Evolutionary conservation across 2,797 vertebrate species (phyloP).

Genomic region (Amblyraja radiata): DNA sequence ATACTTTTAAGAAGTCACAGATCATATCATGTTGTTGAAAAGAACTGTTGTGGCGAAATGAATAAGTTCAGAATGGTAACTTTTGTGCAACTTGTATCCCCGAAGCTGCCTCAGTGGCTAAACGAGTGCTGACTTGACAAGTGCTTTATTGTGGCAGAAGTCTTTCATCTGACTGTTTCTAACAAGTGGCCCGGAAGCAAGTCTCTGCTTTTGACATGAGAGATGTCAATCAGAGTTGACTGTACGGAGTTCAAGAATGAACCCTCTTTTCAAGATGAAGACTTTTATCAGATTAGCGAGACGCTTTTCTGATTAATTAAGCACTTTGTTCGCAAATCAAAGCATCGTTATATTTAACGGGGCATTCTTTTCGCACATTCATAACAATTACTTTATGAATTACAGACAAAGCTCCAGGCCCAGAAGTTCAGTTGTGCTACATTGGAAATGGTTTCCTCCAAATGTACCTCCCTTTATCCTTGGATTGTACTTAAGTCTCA

Average conservation of each 20-base stretch:
- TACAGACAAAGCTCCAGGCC: background rate
- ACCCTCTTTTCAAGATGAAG: background rate
- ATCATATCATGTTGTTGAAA: conserved; percentile 14
- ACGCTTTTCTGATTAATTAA: conserved; percentile 20
- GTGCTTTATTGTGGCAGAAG: conserved; percentile 36
- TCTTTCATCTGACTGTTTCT: conserved; percentile 38
- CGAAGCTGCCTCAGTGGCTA: background rate
- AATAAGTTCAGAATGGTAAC: background rate
- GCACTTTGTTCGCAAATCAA: conserved; percentile 23
- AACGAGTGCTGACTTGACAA: conserved; percentile 38
- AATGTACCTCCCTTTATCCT: background rate
- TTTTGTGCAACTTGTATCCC: conserved; percentile 20
- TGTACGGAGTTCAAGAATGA: background rate
- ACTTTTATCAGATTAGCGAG: background rate
- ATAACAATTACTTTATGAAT: background rate
- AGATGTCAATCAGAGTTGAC: conserved; percentile 4
- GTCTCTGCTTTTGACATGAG: conserved; percentile 20
- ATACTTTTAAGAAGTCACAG: background rate
- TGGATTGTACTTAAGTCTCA: background rate
- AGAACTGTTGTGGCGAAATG: conserved; percentile 2
- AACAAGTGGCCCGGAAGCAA: conserved; percentile 19
- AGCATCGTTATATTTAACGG: conserved; percentile 13
- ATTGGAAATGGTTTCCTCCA: background rate
- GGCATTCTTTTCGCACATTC: background rate
- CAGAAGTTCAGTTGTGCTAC: background rate